Evolutionary conservation across 2,888 invertebrate species (phyloP).

Genomic region (Nasonovia ribisnigri): DNA sequence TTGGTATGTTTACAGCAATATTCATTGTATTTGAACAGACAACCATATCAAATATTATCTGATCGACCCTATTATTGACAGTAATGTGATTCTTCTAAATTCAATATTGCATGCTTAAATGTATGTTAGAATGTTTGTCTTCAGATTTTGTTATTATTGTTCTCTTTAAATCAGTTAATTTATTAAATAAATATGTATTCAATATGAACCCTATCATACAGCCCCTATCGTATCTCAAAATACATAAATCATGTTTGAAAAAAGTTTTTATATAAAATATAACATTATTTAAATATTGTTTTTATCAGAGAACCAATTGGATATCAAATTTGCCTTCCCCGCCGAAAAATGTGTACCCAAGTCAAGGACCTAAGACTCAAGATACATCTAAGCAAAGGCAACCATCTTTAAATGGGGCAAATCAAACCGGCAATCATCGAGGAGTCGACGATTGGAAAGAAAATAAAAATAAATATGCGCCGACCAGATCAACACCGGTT

Average conservation of each 20-base stretch:
- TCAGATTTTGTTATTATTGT: neutral
- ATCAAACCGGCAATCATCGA: neutral
- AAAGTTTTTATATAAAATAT: neutral
- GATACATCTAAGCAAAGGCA: neutral
- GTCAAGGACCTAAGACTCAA: slow-evolving; percentile 4
- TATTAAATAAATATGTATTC: neutral
- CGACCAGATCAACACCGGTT: neutral
- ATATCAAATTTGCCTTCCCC: slow-evolving; percentile 30
- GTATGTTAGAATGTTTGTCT: neutral
- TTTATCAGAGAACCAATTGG: slow-evolving; percentile 47
- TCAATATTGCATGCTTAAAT: neutral
- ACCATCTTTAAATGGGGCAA: neutral
- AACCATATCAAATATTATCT: neutral
- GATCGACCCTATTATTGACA: neutral
- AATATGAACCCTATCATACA: neutral
- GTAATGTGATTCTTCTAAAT: neutral
- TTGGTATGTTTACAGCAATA: neutral
- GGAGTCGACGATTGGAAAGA: slow-evolving; percentile 41
- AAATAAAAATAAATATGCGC: neutral
- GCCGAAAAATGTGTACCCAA: slow-evolving; percentile 26
- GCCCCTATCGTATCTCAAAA: neutral
- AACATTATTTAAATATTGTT: neutral
- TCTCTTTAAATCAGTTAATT: neutral
- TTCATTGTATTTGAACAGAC: neutral
- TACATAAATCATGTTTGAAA: neutral